Conservation (phyloP, 2,113 vertebrate genomes). For the Ciconia stormi region DNA sequence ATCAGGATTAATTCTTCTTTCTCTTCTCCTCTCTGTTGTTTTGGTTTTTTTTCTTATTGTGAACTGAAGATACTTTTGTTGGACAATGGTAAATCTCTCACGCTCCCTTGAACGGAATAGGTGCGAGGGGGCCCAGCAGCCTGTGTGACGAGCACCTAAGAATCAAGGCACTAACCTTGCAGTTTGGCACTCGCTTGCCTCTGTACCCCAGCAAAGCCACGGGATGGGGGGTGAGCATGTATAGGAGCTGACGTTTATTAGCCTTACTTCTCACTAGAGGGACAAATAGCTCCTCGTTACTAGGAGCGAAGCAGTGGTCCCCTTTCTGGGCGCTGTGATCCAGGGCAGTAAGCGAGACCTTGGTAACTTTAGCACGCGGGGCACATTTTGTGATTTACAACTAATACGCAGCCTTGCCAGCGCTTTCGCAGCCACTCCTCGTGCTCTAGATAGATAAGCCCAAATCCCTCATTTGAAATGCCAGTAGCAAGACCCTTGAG, state of each 20-base stretch:
- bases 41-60: fast-evolving
- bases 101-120: fast-evolving
- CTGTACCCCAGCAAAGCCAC: not conserved
- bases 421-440: not conserved
- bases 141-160: not conserved
- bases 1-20: not conserved
- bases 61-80: not conserved
- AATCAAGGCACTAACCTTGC: not conserved
- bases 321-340: not conserved
- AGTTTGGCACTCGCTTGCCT: not conserved
- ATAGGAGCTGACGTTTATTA: not conserved
- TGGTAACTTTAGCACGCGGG: not conserved
- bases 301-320: not conserved
- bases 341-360: not conserved
- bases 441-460: not conserved
- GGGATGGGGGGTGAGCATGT: not conserved
- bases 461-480: not conserved
- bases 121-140: not conserved
- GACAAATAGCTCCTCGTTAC: not conserved
- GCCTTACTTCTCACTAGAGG: not conserved
- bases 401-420: not conserved
- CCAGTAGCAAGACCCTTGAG: not conserved
- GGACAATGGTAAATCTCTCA: fast-evolving
- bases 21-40: not conserved
- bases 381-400: not conserved